Evolutionary conservation across 2,797 vertebrate genomes (phyloP).

Genomic region (Limosa lapponica): DNA sequence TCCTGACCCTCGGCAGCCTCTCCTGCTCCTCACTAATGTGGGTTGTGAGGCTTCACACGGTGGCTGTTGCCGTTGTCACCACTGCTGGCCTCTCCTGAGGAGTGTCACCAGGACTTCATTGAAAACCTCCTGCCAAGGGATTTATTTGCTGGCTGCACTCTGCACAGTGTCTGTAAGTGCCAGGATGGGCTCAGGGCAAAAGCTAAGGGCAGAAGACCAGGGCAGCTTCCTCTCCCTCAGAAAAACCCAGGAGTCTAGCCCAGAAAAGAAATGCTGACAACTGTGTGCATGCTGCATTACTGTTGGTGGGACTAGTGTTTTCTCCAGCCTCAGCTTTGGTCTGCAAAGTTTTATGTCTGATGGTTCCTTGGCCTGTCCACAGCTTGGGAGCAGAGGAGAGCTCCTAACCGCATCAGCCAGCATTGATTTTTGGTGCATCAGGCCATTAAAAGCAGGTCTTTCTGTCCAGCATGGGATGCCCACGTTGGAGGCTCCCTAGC

Average conservation of each 20-base stretch:
- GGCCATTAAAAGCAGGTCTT: not conserved
- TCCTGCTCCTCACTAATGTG: rapidly evolving
- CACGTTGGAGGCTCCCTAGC: not conserved
- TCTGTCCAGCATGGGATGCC: not conserved
- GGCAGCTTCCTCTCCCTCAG: not conserved
- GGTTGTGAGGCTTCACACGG: not conserved
- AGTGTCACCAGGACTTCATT: not conserved
- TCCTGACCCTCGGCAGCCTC: rapidly evolving
- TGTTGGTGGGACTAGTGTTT: not conserved
- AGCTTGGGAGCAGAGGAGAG: not conserved
- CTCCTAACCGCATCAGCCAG: not conserved
- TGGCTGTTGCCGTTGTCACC: not conserved
- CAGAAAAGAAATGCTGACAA: not conserved
- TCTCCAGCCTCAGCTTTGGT: rapidly evolving
- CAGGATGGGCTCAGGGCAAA: not conserved
- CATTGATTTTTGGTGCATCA: not conserved
- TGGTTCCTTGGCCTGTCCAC: not conserved
- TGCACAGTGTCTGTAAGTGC: not conserved
- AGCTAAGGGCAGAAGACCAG: not conserved
- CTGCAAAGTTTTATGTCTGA: not conserved
- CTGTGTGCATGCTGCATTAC: not conserved
- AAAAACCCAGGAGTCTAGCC: not conserved
- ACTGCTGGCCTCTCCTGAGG: not conserved
- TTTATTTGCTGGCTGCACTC: not conserved
- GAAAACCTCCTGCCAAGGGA: not conserved